Conservation (phyloP, 2,888 invertebrate species). For the Nomada flava region DNA sequence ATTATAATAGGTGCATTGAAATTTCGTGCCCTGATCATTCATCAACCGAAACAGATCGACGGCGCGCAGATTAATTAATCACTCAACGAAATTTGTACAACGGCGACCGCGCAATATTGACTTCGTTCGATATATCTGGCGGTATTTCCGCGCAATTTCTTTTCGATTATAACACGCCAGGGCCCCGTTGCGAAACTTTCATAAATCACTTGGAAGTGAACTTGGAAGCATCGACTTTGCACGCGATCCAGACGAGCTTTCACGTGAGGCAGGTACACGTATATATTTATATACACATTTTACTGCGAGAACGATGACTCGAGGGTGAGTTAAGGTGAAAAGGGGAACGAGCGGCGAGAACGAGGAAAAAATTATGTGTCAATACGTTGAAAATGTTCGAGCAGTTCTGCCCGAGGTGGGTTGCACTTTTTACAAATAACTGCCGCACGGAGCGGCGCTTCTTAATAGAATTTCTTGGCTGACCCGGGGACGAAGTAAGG, state of each 20-base stretch:
- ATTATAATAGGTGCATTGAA: no score
- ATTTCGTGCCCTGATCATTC: no score
- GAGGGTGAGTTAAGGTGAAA: not conserved
- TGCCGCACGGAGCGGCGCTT: conserved; percentile 1
- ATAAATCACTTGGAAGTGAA: conserved; percentile 5
- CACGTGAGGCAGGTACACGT: not conserved
- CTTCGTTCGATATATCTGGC: not conserved
- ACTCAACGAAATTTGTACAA: not conserved
- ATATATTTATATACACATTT: not conserved
- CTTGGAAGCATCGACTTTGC: conserved; percentile 11
- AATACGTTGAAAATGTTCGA: conserved; percentile 20
- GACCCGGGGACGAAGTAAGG: conserved; percentile 10
- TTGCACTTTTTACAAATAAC: conserved; percentile 42
- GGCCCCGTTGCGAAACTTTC: not conserved
- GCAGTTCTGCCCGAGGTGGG: not conserved
- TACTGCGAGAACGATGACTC: not conserved
- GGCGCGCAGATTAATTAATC: not conserved
- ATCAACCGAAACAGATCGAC: not conserved
- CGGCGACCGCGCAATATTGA: not conserved
- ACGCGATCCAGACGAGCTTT: not conserved
- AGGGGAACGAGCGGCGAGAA: not conserved
- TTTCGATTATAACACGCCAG: not conserved
- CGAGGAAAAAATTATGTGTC: not conserved
- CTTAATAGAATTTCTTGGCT: conserved; percentile 46
- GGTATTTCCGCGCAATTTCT: not conserved